A percentile compares a stretch with the other conserved stretches of the same genome.
Evolutionary conservation across 1,140 invertebrate species (phyloP).

Genomic region (Drosophila quadrilineata): DNA sequence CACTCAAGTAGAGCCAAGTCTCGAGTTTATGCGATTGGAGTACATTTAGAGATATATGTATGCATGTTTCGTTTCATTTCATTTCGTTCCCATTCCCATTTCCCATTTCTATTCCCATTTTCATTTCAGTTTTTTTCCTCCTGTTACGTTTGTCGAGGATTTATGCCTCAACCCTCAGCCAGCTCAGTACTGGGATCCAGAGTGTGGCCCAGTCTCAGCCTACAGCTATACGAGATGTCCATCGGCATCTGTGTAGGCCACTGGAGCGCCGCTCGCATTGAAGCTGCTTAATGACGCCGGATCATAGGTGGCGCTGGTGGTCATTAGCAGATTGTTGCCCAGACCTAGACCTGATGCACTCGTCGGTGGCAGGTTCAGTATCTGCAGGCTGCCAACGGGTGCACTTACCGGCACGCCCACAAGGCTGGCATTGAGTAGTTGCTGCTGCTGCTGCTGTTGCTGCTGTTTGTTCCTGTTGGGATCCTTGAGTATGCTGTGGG

Average conservation of each 20-base stretch:
- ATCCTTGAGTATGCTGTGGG: conserved; percentile 85
- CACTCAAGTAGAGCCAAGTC: no score
- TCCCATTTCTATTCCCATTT: no score
- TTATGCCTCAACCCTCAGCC: no score
- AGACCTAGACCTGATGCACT: conserved; percentile 58
- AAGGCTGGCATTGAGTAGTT: conserved; percentile 63
- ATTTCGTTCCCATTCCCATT: no score
- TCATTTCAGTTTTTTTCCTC: no score
- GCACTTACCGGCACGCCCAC: conserved; percentile 63
- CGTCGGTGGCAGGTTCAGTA: conserved; percentile 69
- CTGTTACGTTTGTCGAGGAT: no score
- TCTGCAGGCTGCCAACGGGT: conserved; percentile 71
- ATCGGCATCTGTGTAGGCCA: conserved; percentile 78
- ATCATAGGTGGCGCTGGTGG: conserved; percentile 71
- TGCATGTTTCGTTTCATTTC: no score
- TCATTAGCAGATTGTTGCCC: conserved; percentile 77
- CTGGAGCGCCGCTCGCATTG: conserved; percentile 46
- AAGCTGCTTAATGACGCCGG: conserved; percentile 75
- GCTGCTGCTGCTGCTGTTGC: conserved; percentile 71
- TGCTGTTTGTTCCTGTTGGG: conserved; percentile 84
- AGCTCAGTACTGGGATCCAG: conserved; percentile 58
- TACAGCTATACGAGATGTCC: conserved; percentile 81
- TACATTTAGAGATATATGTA: conserved; percentile 36
- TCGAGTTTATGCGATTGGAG: no score
- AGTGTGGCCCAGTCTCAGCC: conserved; percentile 55